Evolutionary conservation across 2,113 vertebrate species (phyloP), one percentile per base, ranked within the genome.

Genomic region (Dryoscopus gambensis): DNA sequence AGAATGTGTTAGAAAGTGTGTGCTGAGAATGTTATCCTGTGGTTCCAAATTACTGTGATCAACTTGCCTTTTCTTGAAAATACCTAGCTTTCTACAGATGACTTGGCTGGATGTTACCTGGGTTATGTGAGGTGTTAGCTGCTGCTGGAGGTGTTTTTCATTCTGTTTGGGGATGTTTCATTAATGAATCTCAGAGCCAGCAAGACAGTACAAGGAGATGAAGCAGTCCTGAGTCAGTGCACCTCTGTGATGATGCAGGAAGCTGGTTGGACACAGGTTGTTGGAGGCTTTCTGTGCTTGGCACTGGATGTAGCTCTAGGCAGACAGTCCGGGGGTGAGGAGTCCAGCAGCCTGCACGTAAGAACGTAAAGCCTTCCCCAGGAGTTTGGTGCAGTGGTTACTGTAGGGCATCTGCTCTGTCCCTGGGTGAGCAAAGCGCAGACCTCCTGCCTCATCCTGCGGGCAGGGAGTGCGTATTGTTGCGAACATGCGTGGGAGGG

Each of bases 361-460:
- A 67, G 23, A 30, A 33, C 14, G 18, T 33, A 39, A 74, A 91
- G 42, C 2, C 13, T 31, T 15, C 52, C 83, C 5, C 10, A 40
- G 64, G 68, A 59, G 30, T 57, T 86, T 10, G 25, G 42, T 10
- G 2, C 12, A 5, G 4, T 40, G 28, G 8, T 62, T 87, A 11
- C 47, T 67, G 16, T 20, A 27, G 39, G 55, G 27, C 25, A 56
- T 35, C 30, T 68, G 33, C 68, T 78, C 0, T 0, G 8, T 75
- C 35, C 21, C 27, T 68, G 0, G 0, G 50, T 57, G 55, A 50
- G 64, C 42, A 13, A 33, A 53, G 50, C 1, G 0, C 33, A 62
- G 15, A 24, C 18, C 70, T 94, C 37, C 74, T 70, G 35, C 50
- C 10, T 44, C 0, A 1, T 39, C 63, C 50, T 44, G 13, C 8